Evolutionary conservation across 2,888 invertebrate species (phyloP).

Genomic region (Drosophila borealis): DNA sequence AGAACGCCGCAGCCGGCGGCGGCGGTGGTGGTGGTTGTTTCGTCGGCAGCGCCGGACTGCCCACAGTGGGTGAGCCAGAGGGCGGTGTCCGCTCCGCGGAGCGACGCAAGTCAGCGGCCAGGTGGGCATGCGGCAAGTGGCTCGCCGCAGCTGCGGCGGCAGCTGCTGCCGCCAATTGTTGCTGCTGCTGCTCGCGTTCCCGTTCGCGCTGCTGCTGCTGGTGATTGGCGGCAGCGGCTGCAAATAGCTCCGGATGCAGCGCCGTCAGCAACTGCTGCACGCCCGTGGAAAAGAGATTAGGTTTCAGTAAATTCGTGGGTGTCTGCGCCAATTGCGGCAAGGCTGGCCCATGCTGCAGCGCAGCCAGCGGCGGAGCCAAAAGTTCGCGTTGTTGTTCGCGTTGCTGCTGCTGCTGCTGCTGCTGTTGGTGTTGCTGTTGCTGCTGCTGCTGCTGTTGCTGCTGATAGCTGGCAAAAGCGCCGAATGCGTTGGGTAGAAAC

Average conservation of each 20-base stretch:
- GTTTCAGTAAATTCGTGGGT: slow-evolving; percentile 90
- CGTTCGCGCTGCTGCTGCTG: slow-evolving; percentile 86
- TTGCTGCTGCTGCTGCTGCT: slow-evolving; percentile 67
- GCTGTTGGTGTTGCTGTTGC: slow-evolving; percentile 54
- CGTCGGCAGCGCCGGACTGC: slow-evolving; percentile 66
- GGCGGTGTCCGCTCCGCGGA: slow-evolving; percentile 78
- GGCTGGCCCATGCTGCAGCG: slow-evolving; percentile 82
- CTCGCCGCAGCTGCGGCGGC: slow-evolving; percentile 47
- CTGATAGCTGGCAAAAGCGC: slow-evolving; percentile 79
- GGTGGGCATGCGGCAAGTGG: slow-evolving; percentile 66
- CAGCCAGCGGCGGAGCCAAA: slow-evolving; percentile 84
- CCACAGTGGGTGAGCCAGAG: slow-evolving; percentile 67
- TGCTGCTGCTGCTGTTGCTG: slow-evolving; percentile 72
- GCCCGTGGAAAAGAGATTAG: slow-evolving; percentile 91
- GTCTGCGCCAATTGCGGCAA: slow-evolving; percentile 84
- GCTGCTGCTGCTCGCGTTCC: slow-evolving; percentile 64
- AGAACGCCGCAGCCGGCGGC: slow-evolving; percentile 77
- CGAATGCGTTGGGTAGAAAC: slow-evolving; percentile 83
- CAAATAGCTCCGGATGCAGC: slow-evolving; percentile 89
- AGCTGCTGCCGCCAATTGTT: slow-evolving; percentile 61
- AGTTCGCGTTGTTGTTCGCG: slow-evolving; percentile 64
- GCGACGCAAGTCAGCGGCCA: slow-evolving; percentile 69
- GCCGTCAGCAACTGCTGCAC: slow-evolving; percentile 91
- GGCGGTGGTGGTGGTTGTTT: slow-evolving; percentile 56
- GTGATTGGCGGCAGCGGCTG: slow-evolving; percentile 83